Evolutionary conservation across 1,140 invertebrate species (phyloP).

Genomic region (Pogonus chalceus): DNA sequence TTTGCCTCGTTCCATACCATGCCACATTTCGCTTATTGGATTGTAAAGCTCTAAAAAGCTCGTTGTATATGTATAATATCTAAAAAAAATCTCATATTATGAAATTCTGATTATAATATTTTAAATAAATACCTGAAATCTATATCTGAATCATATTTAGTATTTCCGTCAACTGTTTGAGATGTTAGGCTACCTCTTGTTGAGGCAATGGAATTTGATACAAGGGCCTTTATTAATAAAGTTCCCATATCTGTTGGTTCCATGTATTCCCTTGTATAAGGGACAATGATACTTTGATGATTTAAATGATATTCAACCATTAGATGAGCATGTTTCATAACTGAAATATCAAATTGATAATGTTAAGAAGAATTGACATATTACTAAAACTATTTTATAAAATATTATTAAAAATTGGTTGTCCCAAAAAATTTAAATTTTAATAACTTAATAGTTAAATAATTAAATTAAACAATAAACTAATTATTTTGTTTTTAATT

Average conservation of each 20-base stretch:
- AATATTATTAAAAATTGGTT: too few relatives aligned
- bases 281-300: slow-evolving; percentile 40
- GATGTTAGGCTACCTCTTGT: slow-evolving; percentile 42
- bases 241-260: slow-evolving; percentile 45
- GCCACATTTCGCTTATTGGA: slow-evolving; percentile 23
- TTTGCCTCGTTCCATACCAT: slow-evolving; percentile 23
- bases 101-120: neutral
- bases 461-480: too few relatives aligned
- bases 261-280: slow-evolving; percentile 37
- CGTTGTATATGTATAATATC: slow-evolving; percentile 26
- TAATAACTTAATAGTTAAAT: too few relatives aligned
- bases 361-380: too few relatives aligned
- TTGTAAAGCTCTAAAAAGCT: slow-evolving; percentile 23
- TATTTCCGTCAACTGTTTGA: slow-evolving; percentile 23
- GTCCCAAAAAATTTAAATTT: too few relatives aligned
- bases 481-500: too few relatives aligned
- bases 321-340: too few relatives aligned
- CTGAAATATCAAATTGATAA: too few relatives aligned
- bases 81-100: slow-evolving; percentile 1
- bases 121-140: slow-evolving; percentile 39
- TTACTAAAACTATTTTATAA: too few relatives aligned
- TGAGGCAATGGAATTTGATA: slow-evolving; percentile 41
- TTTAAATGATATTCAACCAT: slow-evolving; percentile 43
- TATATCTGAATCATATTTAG: slow-evolving; percentile 40
- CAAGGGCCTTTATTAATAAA: slow-evolving; percentile 38